A percentile compares a stretch with the other conserved stretches of the same genome.
phyloP scores from a whole-genome alignment of 2,113 vertebrate species.

The Pseudopipra pipra region DNA sequence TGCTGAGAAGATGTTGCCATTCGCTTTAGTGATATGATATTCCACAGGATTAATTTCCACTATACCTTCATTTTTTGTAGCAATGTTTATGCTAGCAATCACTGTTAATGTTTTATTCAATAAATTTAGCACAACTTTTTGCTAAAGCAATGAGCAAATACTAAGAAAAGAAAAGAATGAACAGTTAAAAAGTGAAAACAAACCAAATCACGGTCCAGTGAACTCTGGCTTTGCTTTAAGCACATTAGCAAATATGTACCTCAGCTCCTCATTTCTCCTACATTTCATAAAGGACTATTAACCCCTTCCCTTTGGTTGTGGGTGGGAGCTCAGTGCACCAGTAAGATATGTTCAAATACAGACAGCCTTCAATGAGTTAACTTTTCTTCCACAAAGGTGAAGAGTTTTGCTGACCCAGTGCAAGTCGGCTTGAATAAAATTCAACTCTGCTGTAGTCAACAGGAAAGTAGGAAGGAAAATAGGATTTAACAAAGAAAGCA shows the following conservation, averaged over 20 bases:
- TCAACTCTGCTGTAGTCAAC: slow-evolving; percentile 77
- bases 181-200: slow-evolving; percentile 10
- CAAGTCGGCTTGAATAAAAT: slow-evolving; percentile 60
- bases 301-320: background rate
- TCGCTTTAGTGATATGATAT: background rate
- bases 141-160: background rate
- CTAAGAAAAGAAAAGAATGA: background rate
- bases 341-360: background rate
- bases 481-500: slow-evolving; percentile 82
- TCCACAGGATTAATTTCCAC: slow-evolving; percentile 1
- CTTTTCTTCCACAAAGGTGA: slow-evolving; percentile 10
- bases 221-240: slow-evolving; percentile 2
- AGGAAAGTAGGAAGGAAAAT: slow-evolving; percentile 81
- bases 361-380: slow-evolving; percentile 59
- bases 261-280: background rate
- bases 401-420: slow-evolving; percentile 74
- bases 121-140: background rate
- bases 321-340: background rate
- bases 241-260: slow-evolving; percentile 1
- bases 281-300: background rate
- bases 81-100: background rate
- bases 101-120: background rate
- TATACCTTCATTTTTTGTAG: background rate
- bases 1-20: background rate
- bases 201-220: background rate